Base-by-base conservation (phyloP, 2,888 invertebrate species). In the Acleris sparsana region DNA sequence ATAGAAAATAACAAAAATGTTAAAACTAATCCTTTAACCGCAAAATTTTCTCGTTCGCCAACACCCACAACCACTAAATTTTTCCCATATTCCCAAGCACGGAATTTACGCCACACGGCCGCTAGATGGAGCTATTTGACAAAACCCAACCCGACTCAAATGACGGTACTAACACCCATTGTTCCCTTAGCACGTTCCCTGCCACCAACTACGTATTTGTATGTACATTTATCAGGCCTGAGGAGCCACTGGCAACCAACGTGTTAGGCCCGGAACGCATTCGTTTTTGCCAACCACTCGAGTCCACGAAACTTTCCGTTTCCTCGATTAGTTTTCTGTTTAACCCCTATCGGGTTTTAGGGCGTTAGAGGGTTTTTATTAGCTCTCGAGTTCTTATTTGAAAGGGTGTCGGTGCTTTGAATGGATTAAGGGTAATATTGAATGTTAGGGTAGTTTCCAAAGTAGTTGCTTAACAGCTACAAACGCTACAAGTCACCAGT, bases 121-220 rank as follows among this genome's bases (percentile, higher is more conserved):
- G 55, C 20, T 53, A 53, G 55, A 55, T 39, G 55, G 20, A 43
- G 39, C 55, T 29, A 55, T 53, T 55, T 43, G 55, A 39, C 55
- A 55, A 39, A n/a, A 39, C 55, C 55, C 55, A 7, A 46, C 46
- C 46, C 46, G 46, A 46, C 18, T 25, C 29, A 43, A 55, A 55
- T 43, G 55, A 13, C 43, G 53, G 53, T 55, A 13, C 55, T 55
- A 20, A 18, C 33, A 22, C 53, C 39, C 20, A 55, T 39, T 55
- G 39, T 55, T 55, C 52, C n/a, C 53, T 11, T 18, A 43, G 16
- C 9, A 6, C 13, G 18, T 49, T 20, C 11, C 20, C 39, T 39
- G 9, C 39, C 39, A 39, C 39, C 39, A 39, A 13, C 39, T 13
- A 13, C 39, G 39, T 25, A 39, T 39, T 39, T 39, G 4, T 13